These are phyloP conservation scores for Petaurus breviceps DNA, from an alignment of 2,113 vertebrate genomes.

Conservation along the genomic window DNA sequence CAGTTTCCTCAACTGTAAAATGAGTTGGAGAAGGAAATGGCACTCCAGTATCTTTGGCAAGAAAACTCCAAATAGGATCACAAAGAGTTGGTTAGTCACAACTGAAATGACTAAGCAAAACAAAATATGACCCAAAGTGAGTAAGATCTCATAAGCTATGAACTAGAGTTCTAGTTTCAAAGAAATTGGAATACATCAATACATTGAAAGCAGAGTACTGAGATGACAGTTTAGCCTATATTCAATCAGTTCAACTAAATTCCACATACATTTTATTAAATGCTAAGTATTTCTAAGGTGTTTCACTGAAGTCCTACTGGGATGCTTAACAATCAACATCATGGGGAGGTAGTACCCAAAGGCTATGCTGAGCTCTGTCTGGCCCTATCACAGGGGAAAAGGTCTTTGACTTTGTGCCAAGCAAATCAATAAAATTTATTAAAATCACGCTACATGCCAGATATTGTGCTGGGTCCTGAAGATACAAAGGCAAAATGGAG, in stretches of 20 bases:
- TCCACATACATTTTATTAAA: neutral
- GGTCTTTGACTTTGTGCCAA: no score
- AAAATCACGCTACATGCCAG: no score
- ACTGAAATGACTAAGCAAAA: conserved; percentile 1
- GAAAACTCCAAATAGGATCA: no score
- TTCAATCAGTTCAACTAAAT: neutral
- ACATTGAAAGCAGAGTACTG: conserved; percentile 24
- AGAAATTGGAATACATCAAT: conserved; percentile 19
- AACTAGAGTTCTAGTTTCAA: conserved; percentile 7
- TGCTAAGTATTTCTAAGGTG: neutral
- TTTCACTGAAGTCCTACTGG: neutral
- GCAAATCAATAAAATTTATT: no score
- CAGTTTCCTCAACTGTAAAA: no score
- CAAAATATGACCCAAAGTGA: neutral
- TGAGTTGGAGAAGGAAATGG: no score
- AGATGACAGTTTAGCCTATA: neutral
- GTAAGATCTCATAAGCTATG: conserved; percentile 1
- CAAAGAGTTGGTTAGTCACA: conserved; percentile 6
- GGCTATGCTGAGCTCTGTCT: no score
- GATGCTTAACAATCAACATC: neutral
- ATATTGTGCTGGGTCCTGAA: no score
- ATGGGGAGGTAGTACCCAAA: no score
- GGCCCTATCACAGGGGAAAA: no score
- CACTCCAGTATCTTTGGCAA: no score
- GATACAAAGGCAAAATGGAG: no score